Conservation (phyloP, 2,888 invertebrate genomes). For the Blomia tropicalis region DNA sequence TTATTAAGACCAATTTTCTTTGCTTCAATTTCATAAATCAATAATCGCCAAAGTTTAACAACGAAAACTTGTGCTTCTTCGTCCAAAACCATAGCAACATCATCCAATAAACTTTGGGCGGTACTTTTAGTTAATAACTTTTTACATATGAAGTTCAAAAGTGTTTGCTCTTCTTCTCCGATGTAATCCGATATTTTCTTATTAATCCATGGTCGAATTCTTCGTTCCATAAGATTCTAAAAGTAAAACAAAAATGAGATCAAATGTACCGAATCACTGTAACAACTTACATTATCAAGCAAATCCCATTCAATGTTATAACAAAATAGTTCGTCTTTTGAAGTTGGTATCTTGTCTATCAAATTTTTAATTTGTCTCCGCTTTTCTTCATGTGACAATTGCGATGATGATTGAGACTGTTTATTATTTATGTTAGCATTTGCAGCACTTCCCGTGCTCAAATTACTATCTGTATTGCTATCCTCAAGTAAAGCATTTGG, state of each 20-base stretch:
- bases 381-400: slow-evolving; percentile 62
- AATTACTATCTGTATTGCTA: slow-evolving; percentile 26
- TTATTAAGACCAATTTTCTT: slow-evolving; percentile 81
- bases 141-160: slow-evolving; percentile 98
- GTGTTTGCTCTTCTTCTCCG: slow-evolving; percentile 91
- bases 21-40: slow-evolving; percentile 98
- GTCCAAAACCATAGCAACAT: slow-evolving; percentile 98
- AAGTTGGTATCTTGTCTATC: slow-evolving; percentile 95
- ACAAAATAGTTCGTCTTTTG: slow-evolving; percentile 85
- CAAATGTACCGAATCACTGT: slow-evolving; percentile 28
- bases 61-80: slow-evolving; percentile 99
- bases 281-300: slow-evolving; percentile 47
- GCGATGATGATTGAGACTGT: background rate
- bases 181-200: slow-evolving; percentile 99
- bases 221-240: slow-evolving; percentile 69
- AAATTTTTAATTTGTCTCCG: slow-evolving; percentile 86
- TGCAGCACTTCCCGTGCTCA: slow-evolving; percentile 21
- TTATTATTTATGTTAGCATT: too few relatives aligned
- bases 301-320: slow-evolving; percentile 82
- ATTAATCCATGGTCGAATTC: slow-evolving; percentile 97
- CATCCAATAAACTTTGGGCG: slow-evolving; percentile 85
- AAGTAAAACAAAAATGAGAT: slow-evolving; percentile 20
- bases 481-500: slow-evolving; percentile 39
- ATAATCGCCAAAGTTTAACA: slow-evolving; percentile 98
- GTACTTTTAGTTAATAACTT: slow-evolving; percentile 84